These are phyloP conservation scores for Calyptommatus sinebrachiatus DNA, from an alignment of 2,113 vertebrate species.

Conservation along the genomic window DNA sequence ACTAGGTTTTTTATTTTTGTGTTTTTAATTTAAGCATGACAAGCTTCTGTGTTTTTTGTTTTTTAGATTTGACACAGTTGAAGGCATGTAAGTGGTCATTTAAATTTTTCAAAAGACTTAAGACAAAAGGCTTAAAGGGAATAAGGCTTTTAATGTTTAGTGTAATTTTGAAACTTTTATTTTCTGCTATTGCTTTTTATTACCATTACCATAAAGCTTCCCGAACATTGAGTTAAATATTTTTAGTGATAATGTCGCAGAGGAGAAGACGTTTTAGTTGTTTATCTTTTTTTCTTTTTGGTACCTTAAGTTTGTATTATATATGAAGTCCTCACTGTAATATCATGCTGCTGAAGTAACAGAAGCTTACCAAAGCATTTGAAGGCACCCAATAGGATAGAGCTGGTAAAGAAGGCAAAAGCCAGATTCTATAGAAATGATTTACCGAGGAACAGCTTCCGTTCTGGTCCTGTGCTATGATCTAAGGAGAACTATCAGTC, in stretches of 20 bases:
- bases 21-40: slow-evolving; percentile 82
- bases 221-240: slow-evolving; percentile 37
- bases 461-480: background rate
- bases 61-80: slow-evolving; percentile 92
- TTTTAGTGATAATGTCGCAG: slow-evolving; percentile 20
- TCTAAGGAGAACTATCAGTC: background rate
- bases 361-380: background rate
- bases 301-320: background rate
- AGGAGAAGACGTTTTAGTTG: background rate
- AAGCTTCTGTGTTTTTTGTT: slow-evolving; percentile 82
- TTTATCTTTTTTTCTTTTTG: background rate
- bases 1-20: slow-evolving; percentile 70
- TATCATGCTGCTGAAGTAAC: slow-evolving; percentile 15
- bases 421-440: background rate
- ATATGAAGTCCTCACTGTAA: slow-evolving; percentile 8
- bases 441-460: slow-evolving; percentile 31
- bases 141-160: slow-evolving; percentile 56
- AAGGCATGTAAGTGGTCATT: slow-evolving; percentile 94
- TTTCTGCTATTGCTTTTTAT: slow-evolving; percentile 31
- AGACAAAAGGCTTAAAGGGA: slow-evolving; percentile 51
- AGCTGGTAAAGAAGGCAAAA: background rate
- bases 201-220: slow-evolving; percentile 35
- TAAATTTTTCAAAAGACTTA: slow-evolving; percentile 72
- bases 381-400: background rate
- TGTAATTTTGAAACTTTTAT: slow-evolving; percentile 55